These are phyloP conservation scores for Calliopum simillimum DNA, from an alignment of 2,888 invertebrate species.

Conservation along the genomic window DNA sequence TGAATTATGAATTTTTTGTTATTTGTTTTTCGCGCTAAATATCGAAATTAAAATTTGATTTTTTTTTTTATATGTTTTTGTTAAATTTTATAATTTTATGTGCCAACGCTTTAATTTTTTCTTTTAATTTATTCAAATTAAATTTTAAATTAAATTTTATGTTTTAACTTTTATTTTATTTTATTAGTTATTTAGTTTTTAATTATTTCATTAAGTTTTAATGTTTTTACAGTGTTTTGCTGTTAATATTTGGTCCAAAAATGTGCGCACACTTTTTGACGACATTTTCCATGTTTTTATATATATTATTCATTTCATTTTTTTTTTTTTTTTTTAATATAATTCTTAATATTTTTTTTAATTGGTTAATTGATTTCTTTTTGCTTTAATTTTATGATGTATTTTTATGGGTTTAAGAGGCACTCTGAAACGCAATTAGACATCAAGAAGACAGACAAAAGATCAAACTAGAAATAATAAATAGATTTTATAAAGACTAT, in stretches of 20 bases:
- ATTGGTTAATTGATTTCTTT: background rate
- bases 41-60: slow-evolving; percentile 34
- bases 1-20: slow-evolving; percentile 43
- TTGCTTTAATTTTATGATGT: slow-evolving; percentile 31
- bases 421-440: background rate
- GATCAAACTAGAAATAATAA: background rate
- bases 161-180: background rate
- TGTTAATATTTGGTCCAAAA: slow-evolving; percentile 31
- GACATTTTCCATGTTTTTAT: slow-evolving; percentile 33
- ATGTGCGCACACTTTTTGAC: slow-evolving; percentile 24
- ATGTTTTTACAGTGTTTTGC: no score
- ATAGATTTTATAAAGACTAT: background rate
- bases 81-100: slow-evolving; percentile 51
- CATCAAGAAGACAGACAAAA: slow-evolving; percentile 17
- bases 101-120: slow-evolving; percentile 60
- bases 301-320: slow-evolving; percentile 31
- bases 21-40: slow-evolving; percentile 30
- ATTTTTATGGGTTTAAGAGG: background rate
- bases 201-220: background rate
- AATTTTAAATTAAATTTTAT: background rate
- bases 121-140: slow-evolving; percentile 33
- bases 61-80: slow-evolving; percentile 36
- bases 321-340: slow-evolving; percentile 29
- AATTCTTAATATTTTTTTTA: slow-evolving; percentile 22
- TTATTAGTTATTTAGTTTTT: background rate